phyloP scores from a whole-genome alignment of 2,113 vertebrate species.

The Daubentonia madagascariensis region DNA sequence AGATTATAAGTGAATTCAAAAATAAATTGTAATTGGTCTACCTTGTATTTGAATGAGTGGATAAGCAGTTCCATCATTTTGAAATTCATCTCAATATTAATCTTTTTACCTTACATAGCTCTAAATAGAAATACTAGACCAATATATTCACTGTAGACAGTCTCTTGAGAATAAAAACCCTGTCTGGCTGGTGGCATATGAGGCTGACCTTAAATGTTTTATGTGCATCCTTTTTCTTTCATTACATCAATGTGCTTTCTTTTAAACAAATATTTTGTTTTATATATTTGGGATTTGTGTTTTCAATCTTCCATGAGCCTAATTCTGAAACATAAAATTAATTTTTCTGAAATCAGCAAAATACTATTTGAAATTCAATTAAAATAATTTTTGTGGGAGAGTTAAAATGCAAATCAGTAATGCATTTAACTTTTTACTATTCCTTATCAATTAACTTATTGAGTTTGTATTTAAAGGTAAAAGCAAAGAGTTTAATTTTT shows the following conservation, averaged over 20 bases:
- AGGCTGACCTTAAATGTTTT: not conserved
- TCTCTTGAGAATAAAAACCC: not conserved
- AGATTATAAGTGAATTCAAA: not conserved
- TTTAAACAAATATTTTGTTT: not conserved
- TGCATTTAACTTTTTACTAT: not conserved
- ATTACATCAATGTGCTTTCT: not conserved
- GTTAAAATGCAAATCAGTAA: not conserved
- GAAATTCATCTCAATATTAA: not conserved
- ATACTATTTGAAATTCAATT: not conserved
- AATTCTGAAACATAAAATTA: not conserved
- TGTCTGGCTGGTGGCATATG: not conserved
- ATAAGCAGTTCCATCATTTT: not conserved
- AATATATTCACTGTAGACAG: not conserved
- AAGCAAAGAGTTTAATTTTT: not conserved
- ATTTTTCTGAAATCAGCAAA: not conserved
- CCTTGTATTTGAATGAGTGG: not conserved
- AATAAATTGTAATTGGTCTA: not conserved
- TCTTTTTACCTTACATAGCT: not conserved
- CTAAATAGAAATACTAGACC: not conserved
- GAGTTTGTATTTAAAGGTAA: not conserved
- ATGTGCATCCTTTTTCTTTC: not conserved
- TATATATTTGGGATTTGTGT: not conserved
- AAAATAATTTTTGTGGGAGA: not conserved
- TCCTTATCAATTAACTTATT: not conserved
- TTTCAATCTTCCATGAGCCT: not conserved